Conservation (phyloP, 2,113 vertebrate species). For the Corythornis madagascariensis region DNA sequence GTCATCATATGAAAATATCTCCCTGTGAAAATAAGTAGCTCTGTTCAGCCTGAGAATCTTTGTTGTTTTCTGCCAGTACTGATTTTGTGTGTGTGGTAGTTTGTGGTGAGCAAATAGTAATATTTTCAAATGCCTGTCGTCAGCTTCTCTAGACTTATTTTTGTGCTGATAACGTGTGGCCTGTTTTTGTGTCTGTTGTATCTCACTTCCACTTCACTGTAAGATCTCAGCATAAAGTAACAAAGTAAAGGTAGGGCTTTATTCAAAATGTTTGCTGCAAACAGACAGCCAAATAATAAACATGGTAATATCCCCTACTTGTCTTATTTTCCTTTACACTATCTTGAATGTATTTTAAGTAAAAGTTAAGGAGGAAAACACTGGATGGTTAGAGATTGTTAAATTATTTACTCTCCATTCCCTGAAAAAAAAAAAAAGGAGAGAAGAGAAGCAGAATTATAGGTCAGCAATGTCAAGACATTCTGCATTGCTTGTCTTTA, state of each 20-base stretch:
- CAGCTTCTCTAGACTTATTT: conserved; percentile 21
- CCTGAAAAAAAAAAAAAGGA: neutral
- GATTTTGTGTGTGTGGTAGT: neutral
- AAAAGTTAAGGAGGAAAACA: conserved; percentile 7
- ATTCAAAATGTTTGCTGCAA: neutral
- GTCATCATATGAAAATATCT: neutral
- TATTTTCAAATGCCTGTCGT: neutral
- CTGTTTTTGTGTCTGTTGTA: neutral
- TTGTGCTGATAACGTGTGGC: neutral
- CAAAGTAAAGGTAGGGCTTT: neutral
- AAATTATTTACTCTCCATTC: conserved; percentile 63
- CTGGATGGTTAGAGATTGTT: conserved; percentile 34
- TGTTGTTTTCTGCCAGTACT: neutral
- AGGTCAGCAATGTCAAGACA: conserved; percentile 77
- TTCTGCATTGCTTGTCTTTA: conserved; percentile 77
- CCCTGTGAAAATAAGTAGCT: neutral
- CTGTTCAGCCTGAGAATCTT: neutral
- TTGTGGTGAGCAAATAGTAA: neutral
- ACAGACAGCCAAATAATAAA: neutral
- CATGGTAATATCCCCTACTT: neutral
- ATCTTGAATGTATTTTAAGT: conserved; percentile 10
- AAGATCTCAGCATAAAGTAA: neutral
- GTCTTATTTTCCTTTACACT: neutral
- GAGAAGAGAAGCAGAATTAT: conserved; percentile 60
- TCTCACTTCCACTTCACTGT: neutral